These are phyloP conservation scores for Callipepla squamata DNA, from an alignment of 2,113 vertebrate genomes.

Conservation along the genomic window DNA sequence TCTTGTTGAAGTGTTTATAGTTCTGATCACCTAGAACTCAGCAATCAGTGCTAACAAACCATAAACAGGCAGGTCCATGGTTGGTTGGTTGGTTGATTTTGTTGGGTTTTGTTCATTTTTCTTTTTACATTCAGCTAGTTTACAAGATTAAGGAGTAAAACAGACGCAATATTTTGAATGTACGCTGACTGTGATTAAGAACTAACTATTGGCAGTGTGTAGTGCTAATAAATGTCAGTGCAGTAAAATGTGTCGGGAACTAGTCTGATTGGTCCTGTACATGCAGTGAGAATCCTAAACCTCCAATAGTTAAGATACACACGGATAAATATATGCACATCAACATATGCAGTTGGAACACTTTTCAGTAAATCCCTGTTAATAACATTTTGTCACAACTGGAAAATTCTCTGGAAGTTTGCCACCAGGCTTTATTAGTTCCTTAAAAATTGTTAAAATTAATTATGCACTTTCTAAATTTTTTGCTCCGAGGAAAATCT, in stretches of 20 bases:
- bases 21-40: not conserved
- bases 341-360: not conserved
- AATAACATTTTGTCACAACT: not conserved
- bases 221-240: not conserved
- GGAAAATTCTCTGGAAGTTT: not conserved
- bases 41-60: not conserved
- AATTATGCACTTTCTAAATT: not conserved
- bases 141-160: not conserved
- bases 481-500: not conserved
- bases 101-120: not conserved
- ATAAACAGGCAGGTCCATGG: accelerated
- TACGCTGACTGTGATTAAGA: not conserved
- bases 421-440: not conserved
- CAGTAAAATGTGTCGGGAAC: not conserved
- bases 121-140: not conserved
- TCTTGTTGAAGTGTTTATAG: not conserved
- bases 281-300: not conserved
- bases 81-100: too few species aligned
- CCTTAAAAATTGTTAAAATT: not conserved
- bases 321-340: accelerated
- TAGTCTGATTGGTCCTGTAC: not conserved
- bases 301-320: not conserved
- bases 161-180: not conserved
- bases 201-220: not conserved
- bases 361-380: not conserved